A percentile compares a stretch with the other conserved stretches of the same genome.
phyloP scores from a whole-genome alignment of 2,888 invertebrate genomes.

The Eulithis prunata region DNA sequence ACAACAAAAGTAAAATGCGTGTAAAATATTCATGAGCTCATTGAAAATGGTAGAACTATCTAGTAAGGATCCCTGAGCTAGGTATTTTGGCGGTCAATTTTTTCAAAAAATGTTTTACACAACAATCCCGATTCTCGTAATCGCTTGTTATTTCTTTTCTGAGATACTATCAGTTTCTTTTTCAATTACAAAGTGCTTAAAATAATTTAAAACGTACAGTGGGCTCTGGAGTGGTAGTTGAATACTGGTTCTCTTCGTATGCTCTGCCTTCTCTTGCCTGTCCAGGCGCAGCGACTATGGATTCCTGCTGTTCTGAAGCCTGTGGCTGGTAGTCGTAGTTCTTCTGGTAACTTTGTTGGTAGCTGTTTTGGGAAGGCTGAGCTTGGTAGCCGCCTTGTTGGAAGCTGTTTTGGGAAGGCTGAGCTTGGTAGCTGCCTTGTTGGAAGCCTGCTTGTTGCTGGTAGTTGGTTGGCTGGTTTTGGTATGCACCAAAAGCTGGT shows the following conservation, averaged over 20 bases:
- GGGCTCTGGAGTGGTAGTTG: constrained; percentile 53
- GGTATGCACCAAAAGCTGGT: constrained; percentile 45
- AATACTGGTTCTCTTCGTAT: constrained; percentile 28
- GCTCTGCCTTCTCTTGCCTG: constrained; percentile 55
- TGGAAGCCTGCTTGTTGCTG: constrained; percentile 9
- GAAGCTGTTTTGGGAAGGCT: constrained; percentile 33
- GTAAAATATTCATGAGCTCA: no score
- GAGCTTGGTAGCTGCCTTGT: constrained; percentile 37
- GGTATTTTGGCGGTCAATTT: no score
- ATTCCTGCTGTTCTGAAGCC: constrained; percentile 41
- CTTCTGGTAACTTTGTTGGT: constrained; percentile 16
- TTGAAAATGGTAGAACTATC: no score
- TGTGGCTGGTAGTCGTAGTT: constrained; percentile 39
- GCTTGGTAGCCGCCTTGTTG: constrained; percentile 24
- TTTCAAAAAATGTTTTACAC: no score
- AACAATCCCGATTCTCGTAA: no score
- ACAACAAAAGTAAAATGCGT: no score
- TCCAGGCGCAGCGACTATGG: constrained; percentile 38
- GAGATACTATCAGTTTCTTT: no score
- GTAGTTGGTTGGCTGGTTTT: constrained; percentile 19
- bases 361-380: constrained; percentile 36
- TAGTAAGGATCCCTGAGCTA: no score
- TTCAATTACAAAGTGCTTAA: background rate
- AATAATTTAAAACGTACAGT: constrained; percentile 61
- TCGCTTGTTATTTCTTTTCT: no score